phyloP scores from a whole-genome alignment of 2,113 vertebrate species.

The Apodemus speciosus region DNA sequence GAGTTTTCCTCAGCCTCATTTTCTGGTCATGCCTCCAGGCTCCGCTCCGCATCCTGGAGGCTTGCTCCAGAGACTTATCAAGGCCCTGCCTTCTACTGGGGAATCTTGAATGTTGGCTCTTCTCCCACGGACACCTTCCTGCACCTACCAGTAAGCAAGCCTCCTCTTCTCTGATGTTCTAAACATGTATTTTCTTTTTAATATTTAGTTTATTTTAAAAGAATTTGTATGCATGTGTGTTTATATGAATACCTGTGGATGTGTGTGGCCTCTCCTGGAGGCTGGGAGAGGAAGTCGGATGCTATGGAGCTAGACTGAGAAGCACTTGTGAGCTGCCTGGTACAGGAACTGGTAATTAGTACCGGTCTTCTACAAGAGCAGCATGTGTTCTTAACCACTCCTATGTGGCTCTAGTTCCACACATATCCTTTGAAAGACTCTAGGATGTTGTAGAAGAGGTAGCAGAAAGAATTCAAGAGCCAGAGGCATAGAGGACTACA shows the following conservation, averaged over 20 bases:
- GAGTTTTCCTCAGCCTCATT: neutral
- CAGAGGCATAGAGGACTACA: neutral
- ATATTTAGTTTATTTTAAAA: neutral
- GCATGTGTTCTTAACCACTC: neutral
- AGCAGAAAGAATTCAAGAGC: neutral
- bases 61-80: conserved; percentile 76
- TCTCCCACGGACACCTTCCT: conserved; percentile 93
- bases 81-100: conserved; percentile 91
- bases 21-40: conserved; percentile 79
- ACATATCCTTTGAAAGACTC: neutral
- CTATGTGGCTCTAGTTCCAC: neutral
- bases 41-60: conserved; percentile 87
- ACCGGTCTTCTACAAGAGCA: neutral
- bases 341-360: too few relatives aligned
- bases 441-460: neutral
- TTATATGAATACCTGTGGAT: neutral
- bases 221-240: neutral
- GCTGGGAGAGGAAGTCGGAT: neutral
- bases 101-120: conserved; percentile 87
- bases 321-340: neutral
- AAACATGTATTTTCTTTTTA: neutral
- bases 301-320: neutral
- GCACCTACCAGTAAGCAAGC: conserved; percentile 87
- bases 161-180: neutral
- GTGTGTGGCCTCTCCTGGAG: too few relatives aligned